Evolutionary conservation across 2,888 invertebrate species (phyloP).

Genomic region (Creontiades dilutus): DNA sequence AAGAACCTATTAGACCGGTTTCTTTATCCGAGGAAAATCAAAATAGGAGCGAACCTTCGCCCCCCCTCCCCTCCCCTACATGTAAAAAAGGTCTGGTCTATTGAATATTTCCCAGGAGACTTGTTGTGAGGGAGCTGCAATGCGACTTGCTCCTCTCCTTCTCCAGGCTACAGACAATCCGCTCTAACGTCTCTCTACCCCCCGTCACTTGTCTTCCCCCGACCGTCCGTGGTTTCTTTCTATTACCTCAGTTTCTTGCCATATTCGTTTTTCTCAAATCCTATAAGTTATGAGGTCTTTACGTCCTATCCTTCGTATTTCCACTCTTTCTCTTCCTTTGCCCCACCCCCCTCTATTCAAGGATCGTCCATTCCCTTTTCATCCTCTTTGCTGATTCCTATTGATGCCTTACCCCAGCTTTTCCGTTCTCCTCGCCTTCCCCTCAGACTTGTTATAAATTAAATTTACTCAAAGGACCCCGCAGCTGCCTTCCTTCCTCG

Average conservation of each 20-base stretch:
- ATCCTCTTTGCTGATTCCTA: conserved; percentile 43
- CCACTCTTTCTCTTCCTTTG: too few relatives aligned
- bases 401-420: conserved; percentile 21
- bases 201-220: not conserved
- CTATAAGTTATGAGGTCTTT: conserved; percentile 41
- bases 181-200: conserved; percentile 8
- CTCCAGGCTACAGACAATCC: conserved; percentile 12
- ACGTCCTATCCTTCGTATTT: conserved; percentile 40
- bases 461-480: conserved; percentile 46
- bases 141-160: conserved; percentile 25
- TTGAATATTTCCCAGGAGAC: conserved; percentile 50
- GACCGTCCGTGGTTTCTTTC: conserved; percentile 28
- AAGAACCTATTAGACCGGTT: not conserved
- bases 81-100: not conserved
- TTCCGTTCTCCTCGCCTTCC: not conserved
- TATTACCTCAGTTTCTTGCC: conserved; percentile 50
- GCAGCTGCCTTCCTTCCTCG: not conserved
- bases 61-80: too few relatives aligned
- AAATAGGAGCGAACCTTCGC: not conserved
- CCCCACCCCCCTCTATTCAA: not conserved
- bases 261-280: conserved; percentile 61
- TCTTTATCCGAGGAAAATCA: not conserved
- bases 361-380: conserved; percentile 46
- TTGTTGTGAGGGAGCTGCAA: conserved; percentile 45
- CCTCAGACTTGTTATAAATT: conserved; percentile 38